Evolutionary conservation across 2,113 vertebrate species (phyloP).

Genomic region (Trichomycterus rosablanca): DNA sequence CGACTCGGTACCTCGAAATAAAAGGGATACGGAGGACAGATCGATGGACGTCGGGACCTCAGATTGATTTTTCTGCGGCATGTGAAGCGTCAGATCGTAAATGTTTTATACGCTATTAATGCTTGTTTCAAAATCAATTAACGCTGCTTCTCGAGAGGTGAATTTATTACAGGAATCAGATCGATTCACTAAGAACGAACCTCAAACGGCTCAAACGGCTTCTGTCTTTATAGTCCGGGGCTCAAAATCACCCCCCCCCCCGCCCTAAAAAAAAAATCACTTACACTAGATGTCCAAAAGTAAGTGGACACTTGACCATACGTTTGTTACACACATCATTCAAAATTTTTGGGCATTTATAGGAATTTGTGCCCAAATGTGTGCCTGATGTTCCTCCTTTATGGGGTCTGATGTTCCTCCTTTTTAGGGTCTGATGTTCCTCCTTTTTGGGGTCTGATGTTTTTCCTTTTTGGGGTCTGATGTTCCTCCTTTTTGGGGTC

Average conservation of each 20-base stretch:
- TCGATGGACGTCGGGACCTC: constrained; percentile 21
- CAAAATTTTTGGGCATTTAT: too few species aligned
- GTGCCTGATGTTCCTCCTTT: too few species aligned
- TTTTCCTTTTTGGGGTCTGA: too few species aligned
- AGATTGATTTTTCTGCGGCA: constrained; percentile 34
- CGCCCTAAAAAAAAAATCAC: too few species aligned
- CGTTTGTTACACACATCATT: too few species aligned
- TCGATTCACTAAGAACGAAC: constrained; percentile 10
- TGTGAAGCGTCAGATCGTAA: constrained; percentile 34
- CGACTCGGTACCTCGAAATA: neutral
- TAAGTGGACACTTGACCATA: neutral
- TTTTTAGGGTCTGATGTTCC: too few species aligned
- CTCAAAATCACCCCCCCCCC: too few species aligned
- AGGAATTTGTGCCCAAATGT: too few species aligned
- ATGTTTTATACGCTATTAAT: constrained; percentile 47
- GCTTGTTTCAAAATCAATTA: constrained; percentile 46
- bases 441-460: too few species aligned
- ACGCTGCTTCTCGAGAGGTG: constrained; percentile 35
- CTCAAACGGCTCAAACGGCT: neutral
- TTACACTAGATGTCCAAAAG: neutral
- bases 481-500: too few species aligned
- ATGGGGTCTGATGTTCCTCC: too few species aligned
- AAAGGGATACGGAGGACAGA: neutral
- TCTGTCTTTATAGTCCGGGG: too few species aligned
- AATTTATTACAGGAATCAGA: constrained; percentile 35